Percentiles rank a stretch among this genome's conserved stretches.
Evolutionary conservation across 2,888 invertebrate species (phyloP).

Genomic region (Steinernema scapterisci): DNA sequence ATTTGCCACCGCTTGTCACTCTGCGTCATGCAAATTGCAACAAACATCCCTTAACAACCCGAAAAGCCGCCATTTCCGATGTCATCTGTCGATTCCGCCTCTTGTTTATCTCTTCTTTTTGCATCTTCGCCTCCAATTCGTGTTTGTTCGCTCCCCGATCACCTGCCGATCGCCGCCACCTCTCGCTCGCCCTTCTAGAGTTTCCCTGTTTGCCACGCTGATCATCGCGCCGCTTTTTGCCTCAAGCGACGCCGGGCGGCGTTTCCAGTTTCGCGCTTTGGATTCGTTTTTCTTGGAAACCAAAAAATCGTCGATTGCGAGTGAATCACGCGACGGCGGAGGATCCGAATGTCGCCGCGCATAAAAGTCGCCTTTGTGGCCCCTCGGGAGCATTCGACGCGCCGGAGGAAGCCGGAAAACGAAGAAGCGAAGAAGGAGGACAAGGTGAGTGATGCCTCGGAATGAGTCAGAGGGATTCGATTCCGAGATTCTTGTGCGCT

Average conservation of each 20-base stretch:
- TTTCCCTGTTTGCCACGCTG: conserved; percentile 1
- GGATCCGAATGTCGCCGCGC: conserved; percentile 9
- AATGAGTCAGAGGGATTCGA: background rate
- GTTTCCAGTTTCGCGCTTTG: background rate
- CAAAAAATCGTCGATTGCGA: background rate
- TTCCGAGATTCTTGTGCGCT: background rate
- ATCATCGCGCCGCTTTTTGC: conserved; percentile 5
- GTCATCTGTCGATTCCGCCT: background rate
- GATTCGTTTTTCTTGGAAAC: background rate
- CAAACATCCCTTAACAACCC: background rate
- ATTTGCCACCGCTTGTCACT: no score
- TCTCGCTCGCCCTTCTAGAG: background rate
- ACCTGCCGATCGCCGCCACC: background rate
- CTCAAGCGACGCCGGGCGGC: background rate
- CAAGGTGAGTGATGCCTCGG: background rate
- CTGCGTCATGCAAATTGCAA: background rate
- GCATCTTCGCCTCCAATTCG: background rate
- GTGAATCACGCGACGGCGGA: background rate
- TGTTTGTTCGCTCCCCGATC: background rate
- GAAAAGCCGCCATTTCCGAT: background rate
- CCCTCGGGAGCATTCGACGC: conserved; percentile 8
- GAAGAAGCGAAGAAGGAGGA: background rate
- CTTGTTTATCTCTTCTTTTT: background rate
- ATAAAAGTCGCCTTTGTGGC: conserved; percentile 26
- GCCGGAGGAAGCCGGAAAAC: background rate